phyloP scores from a whole-genome alignment of 2,888 invertebrate genomes.

The Falcaria lacertinaria region DNA sequence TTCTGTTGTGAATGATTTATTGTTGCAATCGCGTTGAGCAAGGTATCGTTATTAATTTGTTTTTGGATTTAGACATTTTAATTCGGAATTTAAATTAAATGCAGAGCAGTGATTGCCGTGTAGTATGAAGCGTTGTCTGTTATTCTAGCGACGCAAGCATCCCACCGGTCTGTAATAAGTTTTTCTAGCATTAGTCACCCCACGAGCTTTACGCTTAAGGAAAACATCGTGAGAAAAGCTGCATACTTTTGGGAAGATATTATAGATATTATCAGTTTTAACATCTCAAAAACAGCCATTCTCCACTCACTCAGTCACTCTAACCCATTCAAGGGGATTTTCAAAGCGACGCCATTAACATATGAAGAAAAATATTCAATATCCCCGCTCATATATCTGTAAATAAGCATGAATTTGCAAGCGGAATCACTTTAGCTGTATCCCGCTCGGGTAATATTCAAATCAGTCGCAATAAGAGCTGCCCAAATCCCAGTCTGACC shows the following conservation, averaged over 20 bases:
- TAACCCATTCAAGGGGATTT: not conserved
- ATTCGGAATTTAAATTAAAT: not conserved
- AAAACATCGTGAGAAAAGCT: too few species aligned
- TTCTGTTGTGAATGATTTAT: conserved; percentile 40
- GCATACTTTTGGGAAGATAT: too few species aligned
- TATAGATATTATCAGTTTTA: too few species aligned
- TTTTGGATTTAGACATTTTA: conserved; percentile 8
- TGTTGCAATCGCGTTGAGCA: conserved; percentile 19
- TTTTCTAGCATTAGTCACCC: too few species aligned
- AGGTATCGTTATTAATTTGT: conserved; percentile 9
- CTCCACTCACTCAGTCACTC: too few species aligned
- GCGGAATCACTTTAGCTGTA: conserved; percentile 11
- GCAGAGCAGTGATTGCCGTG: too few species aligned
- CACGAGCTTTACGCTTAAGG: too few species aligned
- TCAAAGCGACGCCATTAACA: not conserved
- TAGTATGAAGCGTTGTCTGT: too few species aligned
- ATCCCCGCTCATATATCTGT: conserved; percentile 3
- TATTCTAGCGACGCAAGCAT: too few species aligned
- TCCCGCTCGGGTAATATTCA: conserved; percentile 61
- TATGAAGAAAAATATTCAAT: not conserved
- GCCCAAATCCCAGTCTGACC: conserved; percentile 72
- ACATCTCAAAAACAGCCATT: too few species aligned
- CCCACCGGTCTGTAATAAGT: too few species aligned
- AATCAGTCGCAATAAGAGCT: conserved; percentile 65
- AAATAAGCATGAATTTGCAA: conserved; percentile 10